Percentiles rank a stretch among this genome's conserved stretches.
These are phyloP conservation scores for Apis dorsata DNA, from an alignment of 1,140 invertebrate genomes.

Conservation along the genomic window DNA sequence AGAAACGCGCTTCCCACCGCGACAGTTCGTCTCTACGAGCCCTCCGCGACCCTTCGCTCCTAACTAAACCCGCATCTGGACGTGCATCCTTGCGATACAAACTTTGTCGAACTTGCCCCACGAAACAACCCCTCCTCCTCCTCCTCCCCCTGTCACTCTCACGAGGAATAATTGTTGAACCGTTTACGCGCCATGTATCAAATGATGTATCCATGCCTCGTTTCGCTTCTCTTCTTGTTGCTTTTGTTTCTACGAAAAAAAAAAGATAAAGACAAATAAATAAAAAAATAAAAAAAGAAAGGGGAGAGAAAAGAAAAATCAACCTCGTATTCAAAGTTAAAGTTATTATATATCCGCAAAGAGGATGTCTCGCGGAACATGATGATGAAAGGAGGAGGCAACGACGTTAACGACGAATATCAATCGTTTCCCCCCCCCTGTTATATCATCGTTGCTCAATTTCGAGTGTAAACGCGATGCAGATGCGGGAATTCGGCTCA, in stretches of 20 bases:
- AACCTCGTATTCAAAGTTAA: too few species aligned
- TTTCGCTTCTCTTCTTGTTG: not conserved
- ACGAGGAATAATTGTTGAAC: constrained; percentile 46
- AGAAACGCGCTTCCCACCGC: constrained; percentile 24
- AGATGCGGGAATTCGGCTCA: constrained; percentile 56
- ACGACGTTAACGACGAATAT: constrained; percentile 35
- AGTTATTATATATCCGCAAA: too few species aligned
- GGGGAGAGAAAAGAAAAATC: too few species aligned
- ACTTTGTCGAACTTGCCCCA: constrained; percentile 45
- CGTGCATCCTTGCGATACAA: constrained; percentile 36
- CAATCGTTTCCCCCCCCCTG: constrained; percentile 12
- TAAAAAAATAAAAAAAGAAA: too few species aligned
- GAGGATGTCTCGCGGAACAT: too few species aligned
- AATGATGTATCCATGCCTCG: constrained; percentile 3
- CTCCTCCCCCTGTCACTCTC: not conserved
- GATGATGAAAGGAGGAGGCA: not conserved
- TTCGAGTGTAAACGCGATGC: constrained; percentile 41
- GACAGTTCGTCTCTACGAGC: constrained; percentile 32
- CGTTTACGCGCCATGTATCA: not conserved
- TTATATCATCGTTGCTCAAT: constrained; percentile 7
- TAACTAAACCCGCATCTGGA: not conserved
- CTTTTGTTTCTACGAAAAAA: too few species aligned
- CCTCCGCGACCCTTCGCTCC: constrained; percentile 33
- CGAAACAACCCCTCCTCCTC: constrained; percentile 5
- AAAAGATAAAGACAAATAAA: too few species aligned